Base-by-base conservation (phyloP, 2,797 vertebrate species). In the Cercopithecus mitis region DNA sequence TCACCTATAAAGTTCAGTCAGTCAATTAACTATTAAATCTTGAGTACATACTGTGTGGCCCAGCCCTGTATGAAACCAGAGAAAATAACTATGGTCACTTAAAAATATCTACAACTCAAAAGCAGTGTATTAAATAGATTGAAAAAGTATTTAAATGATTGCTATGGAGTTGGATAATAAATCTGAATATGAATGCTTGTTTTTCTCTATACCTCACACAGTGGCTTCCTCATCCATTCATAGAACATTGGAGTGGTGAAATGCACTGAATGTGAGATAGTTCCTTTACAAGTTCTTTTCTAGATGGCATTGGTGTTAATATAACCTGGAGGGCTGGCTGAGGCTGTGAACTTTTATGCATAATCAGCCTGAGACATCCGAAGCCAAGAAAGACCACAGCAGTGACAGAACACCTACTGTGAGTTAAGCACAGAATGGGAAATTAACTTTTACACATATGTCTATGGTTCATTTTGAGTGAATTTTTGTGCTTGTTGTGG, bases 11-110 rank as follows among this genome's bases (percentile, higher is more conserved):
- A 90, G 39, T 47, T 87, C 86, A 96, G 72, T 52, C n/a, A 43
- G 19, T 87, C 55, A 52, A 58, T 92, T 73, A 97, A 39, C 22
- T 57, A 30, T 24, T 90, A 94, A 94, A 15, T 89, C 50, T 90
- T 94, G n/a, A 90, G 52, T 92, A 80, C 20, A 76, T 94, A 75
- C 12, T 64, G 2, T 83, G 9, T 64, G n/a, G 1, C 7, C 19
- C 30, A 84, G 67, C 11, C 50, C 33, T 92, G 2, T 90, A 79
- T 73, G 33, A 64, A 50, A 73, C 52, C 70, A 19, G 19, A 91
- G 13, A 91, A 80, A 88, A 83, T 12, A 90, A 96, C 89, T 43
- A 70, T 24, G 41, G 4, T 92, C 36, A 64, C 41, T 73, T 83
- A 94, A 90, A 73, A 86, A 92, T 89, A 87, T 89, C 14, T 82